These are phyloP conservation scores for Papilio gigon DNA, from an alignment of 2,888 invertebrate species.

Conservation along the genomic window DNA sequence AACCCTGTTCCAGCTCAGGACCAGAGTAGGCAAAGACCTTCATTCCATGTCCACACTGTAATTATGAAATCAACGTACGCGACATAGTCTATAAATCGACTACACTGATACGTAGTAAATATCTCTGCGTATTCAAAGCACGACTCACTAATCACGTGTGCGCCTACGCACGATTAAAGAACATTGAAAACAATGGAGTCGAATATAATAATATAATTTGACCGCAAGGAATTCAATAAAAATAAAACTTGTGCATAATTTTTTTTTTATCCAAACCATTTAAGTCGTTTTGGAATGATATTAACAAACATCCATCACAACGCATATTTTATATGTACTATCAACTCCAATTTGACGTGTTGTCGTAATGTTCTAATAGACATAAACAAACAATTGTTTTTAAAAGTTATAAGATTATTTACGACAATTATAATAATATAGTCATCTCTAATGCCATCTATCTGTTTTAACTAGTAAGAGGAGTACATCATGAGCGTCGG, in stretches of 20 bases:
- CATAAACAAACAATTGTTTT: no score
- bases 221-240: no score
- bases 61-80: slow-evolving; percentile 18
- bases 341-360: no score
- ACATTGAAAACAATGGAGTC: slow-evolving; percentile 23
- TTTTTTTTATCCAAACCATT: no score
- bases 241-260: no score
- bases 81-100: slow-evolving; percentile 29
- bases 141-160: slow-evolving; percentile 21
- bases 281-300: no score
- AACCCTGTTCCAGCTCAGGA: no score
- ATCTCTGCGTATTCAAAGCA: slow-evolving; percentile 27
- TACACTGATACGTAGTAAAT: slow-evolving; percentile 30
- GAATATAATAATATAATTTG: not conserved
- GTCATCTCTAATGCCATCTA: not conserved
- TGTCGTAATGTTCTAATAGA: no score
- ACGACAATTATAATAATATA: no score
- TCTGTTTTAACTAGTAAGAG: not conserved
- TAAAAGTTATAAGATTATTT: no score
- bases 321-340: not conserved
- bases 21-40: not conserved
- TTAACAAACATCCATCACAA: no score
- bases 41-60: not conserved
- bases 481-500: no score
- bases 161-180: slow-evolving; percentile 19